phyloP scores from a whole-genome alignment of 2,888 invertebrate species.

The Iphiclides podalirius region DNA sequence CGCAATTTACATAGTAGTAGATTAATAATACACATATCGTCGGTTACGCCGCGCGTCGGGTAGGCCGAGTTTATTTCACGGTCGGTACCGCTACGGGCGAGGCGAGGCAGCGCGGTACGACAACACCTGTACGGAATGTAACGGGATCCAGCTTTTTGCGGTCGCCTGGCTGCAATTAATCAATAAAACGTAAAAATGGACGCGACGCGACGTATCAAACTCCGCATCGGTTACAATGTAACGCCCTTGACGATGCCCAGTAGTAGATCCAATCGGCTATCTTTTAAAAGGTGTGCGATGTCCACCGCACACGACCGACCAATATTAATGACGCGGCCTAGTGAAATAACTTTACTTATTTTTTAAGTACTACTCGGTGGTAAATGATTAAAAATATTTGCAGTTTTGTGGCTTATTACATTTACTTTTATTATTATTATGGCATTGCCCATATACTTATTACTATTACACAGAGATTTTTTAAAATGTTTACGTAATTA shows the following conservation, averaged over 20 bases:
- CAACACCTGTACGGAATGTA: conserved; percentile 19
- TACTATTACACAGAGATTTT: too few relatives aligned
- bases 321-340: too few relatives aligned
- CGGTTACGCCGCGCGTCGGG: conserved; percentile 6
- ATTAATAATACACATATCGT: conserved; percentile 18
- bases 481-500: too few relatives aligned
- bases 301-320: too few relatives aligned
- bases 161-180: conserved; percentile 12
- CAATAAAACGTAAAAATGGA: conserved; percentile 13
- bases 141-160: conserved; percentile 14
- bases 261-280: too few relatives aligned
- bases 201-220: not conserved
- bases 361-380: too few relatives aligned
- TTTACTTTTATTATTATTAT: too few relatives aligned
- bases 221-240: not conserved
- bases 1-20: conserved; percentile 23
- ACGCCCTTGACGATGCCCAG: not conserved
- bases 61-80: conserved; percentile 17
- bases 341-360: too few relatives aligned
- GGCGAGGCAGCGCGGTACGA: not conserved
- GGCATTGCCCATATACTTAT: too few relatives aligned
- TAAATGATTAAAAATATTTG: too few relatives aligned
- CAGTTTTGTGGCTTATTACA: too few relatives aligned
- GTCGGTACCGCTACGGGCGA: conserved; percentile 20
- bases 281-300: too few relatives aligned